Base-by-base conservation (phyloP, 2,888 invertebrate genomes). In the Ceraclea dissimilis region DNA sequence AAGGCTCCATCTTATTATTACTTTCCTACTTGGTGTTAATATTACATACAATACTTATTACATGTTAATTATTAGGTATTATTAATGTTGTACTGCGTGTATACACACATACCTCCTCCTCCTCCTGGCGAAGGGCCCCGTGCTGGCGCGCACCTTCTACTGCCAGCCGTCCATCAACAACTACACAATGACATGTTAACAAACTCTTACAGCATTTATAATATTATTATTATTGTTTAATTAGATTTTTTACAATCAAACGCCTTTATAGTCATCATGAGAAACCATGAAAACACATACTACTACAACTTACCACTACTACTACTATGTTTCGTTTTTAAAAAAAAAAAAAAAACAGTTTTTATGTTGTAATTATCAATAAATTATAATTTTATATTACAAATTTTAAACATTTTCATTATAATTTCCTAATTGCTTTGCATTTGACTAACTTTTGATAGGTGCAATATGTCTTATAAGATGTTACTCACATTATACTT, bases 11-110 rank as follows among this genome's bases (percentile, higher is more conserved):
- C 4, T 26, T 10, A 6, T 26, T 6, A 6, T 26, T 26, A 26
- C 26, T 26, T 26, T 26, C 26, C 26, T 26, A 10, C 26, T 26
- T 10, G 26, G 26, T 26, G 26, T 26, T 26, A n/a, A 26, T 26
- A 26, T 26, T 26, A 76, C 78, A 78, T 76, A 77, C 10, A 26
- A 26, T 26, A 6, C 4, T 26, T 26, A 26, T 10, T 26, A 26
- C 26, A 10, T 26, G 10, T 26, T 26, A 77, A 76, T 77, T 78
- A 77, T 77, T 77, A 76, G 77, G 76, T 78, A 26, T 26, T 54
- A 54, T 54, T 54, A 49, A 54, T 52, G 34, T 22, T 22, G n/a
- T 22, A 20, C 49, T 49, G n/a, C 10, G 26, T 26, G 26, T 26
- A 26, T 2, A 49, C n/a, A 2, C 16, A 26, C 26, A 10, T 26